Percentiles rank a stretch among this genome's conserved stretches.
Evolutionary conservation across 2,113 vertebrate genomes (phyloP).

Genomic region (Bagarius yarrelli): DNA sequence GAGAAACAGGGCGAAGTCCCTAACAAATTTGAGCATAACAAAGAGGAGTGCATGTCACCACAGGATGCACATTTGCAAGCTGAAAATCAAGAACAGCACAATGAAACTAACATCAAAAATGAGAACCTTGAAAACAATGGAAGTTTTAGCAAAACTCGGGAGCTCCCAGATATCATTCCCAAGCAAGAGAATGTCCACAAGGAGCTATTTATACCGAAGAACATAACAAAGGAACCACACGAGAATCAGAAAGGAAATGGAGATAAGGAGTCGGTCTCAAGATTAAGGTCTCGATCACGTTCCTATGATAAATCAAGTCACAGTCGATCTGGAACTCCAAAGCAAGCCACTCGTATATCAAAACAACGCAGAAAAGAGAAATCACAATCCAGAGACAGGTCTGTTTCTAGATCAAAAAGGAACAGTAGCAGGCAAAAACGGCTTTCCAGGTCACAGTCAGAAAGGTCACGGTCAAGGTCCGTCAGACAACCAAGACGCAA

Average conservation of each 20-base stretch:
- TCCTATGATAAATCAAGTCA: conserved; percentile 58
- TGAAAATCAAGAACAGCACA: conserved; percentile 50
- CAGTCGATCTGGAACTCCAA: conserved; percentile 63
- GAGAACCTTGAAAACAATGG: conserved; percentile 53
- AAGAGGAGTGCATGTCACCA: conserved; percentile 46
- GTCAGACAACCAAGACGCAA: conserved; percentile 52
- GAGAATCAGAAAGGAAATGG: conserved; percentile 66
- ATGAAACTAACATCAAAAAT: conserved; percentile 46
- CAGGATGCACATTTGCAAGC: conserved; percentile 33
- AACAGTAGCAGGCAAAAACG: conserved; percentile 55
- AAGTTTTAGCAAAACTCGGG: conserved; percentile 64
- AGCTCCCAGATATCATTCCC: conserved; percentile 74
- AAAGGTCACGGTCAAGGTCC: conserved; percentile 63
- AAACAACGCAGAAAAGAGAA: conserved; percentile 34
- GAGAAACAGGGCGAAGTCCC: conserved; percentile 28
- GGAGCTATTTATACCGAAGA: conserved; percentile 57
- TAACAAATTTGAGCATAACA: conserved; percentile 31
- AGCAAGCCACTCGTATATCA: conserved; percentile 49
- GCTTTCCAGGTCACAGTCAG: conserved; percentile 56
- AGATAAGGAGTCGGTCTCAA: conserved; percentile 40
- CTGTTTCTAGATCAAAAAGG: conserved; percentile 52
- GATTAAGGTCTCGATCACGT: conserved; percentile 60
- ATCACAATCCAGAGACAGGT: conserved; percentile 55
- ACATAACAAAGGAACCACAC: conserved; percentile 58
- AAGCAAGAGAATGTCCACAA: conserved; percentile 69